phyloP scores from a whole-genome alignment of 30 jellyfish, hydroid and myxozoan species.

The Chironex yamaguchii region DNA sequence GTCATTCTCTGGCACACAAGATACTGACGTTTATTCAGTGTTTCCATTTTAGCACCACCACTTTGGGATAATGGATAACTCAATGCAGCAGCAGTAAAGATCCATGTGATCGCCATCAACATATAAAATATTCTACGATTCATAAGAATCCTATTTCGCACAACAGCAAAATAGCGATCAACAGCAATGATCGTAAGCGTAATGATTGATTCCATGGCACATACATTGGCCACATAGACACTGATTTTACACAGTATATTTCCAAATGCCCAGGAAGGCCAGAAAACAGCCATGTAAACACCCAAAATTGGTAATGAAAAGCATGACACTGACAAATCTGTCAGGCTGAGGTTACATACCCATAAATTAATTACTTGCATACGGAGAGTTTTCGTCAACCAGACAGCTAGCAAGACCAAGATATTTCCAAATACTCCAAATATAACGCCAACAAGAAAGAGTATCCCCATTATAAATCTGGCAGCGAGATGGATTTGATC shows the following conservation, averaged over 20 bases:
- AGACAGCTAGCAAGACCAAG: slow-evolving; percentile 59
- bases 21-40: slow-evolving; percentile 27
- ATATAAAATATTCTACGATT: slow-evolving; percentile 29
- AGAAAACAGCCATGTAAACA: slow-evolving; percentile 47
- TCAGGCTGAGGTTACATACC: slow-evolving; percentile 55
- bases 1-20: slow-evolving; percentile 63
- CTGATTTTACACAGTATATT: slow-evolving; percentile 52
- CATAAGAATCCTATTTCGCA: slow-evolving; percentile 25
- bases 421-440: slow-evolving; percentile 63
- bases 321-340: slow-evolving; percentile 52
- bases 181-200: slow-evolving; percentile 59
- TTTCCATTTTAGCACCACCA: neutral
- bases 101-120: slow-evolving; percentile 51
- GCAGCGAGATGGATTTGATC: too few relatives aligned
- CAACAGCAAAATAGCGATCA: slow-evolving; percentile 75
- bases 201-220: slow-evolving; percentile 60
- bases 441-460: neutral
- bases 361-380: slow-evolving; percentile 9
- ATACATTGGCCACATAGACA: slow-evolving; percentile 48
- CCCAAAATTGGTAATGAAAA: slow-evolving; percentile 66
- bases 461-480: slow-evolving; percentile 61
- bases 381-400: slow-evolving; percentile 40
- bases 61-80: neutral
- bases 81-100: slow-evolving; percentile 35
- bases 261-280: slow-evolving; percentile 71